phyloP scores from a whole-genome alignment of 2,113 vertebrate genomes.

The Condylura cristata region DNA sequence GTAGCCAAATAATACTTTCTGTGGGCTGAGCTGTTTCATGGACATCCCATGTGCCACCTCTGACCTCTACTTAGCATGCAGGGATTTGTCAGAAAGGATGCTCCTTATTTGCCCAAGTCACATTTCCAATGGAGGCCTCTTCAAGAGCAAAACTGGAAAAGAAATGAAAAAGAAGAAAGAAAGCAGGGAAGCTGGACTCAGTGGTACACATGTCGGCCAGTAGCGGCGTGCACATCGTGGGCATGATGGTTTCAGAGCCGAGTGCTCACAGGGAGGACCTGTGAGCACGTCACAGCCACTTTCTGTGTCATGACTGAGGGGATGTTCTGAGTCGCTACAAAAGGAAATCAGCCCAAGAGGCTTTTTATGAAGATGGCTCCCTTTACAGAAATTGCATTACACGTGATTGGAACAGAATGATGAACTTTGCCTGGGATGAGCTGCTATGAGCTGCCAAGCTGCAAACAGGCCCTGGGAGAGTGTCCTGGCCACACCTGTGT shows the following conservation, averaged over 20 bases:
- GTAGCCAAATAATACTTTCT: background rate
- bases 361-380: background rate
- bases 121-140: conserved; percentile 23
- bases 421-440: background rate
- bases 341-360: conserved; percentile 51
- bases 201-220: background rate
- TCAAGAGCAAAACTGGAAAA: background rate
- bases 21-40: background rate
- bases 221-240: background rate
- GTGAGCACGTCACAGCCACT: conserved; percentile 2
- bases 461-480: background rate
- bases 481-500: conserved; percentile 21
- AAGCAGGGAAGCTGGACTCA: conserved; percentile 26
- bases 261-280: background rate
- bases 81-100: conserved; percentile 10
- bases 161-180: background rate
- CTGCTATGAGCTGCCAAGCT: background rate
- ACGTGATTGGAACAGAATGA: conserved; percentile 24
- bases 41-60: background rate
- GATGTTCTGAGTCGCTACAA: conserved; percentile 61
- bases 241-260: background rate
- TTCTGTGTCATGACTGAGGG: background rate
- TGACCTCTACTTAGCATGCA: background rate
- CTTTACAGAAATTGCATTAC: background rate
- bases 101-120: conserved; percentile 2